phyloP scores from a whole-genome alignment of 2,888 invertebrate species.

The Habrosyne pyritoides region DNA sequence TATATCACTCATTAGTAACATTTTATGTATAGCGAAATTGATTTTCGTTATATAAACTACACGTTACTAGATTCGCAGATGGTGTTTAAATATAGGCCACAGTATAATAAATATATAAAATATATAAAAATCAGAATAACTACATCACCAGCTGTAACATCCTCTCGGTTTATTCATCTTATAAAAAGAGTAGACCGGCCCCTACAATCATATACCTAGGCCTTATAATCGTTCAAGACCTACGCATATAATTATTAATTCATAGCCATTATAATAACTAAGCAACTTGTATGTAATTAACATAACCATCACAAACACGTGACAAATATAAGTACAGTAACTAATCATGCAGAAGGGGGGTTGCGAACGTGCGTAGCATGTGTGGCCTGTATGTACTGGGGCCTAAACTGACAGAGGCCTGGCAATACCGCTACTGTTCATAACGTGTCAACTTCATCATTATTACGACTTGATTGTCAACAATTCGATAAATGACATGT shows the following conservation, averaged over 20 bases:
- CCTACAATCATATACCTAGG: background rate
- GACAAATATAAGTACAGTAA: conserved; percentile 71
- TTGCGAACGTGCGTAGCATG: conserved; percentile 80
- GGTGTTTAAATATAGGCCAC: background rate
- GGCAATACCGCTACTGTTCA: conserved; percentile 41
- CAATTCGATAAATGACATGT: background rate
- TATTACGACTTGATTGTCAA: background rate
- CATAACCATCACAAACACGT: conserved; percentile 68
- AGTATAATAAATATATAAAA: background rate
- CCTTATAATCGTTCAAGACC: too few relatives aligned
- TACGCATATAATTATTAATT: too few relatives aligned
- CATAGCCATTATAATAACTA: background rate
- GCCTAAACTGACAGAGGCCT: conserved; percentile 60
- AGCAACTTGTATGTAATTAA: conserved; percentile 35
- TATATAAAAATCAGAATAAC: background rate
- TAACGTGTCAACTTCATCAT: conserved; percentile 25
- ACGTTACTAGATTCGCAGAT: background rate
- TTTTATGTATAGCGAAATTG: too few relatives aligned
- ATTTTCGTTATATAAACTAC: too few relatives aligned
- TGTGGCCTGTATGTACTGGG: conserved; percentile 59
- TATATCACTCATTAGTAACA: too few relatives aligned
- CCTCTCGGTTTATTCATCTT: background rate
- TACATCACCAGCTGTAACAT: background rate
- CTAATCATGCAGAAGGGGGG: conserved; percentile 82
- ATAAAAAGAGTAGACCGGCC: background rate